These are phyloP conservation scores for Amphimallon solstitiale DNA, from an alignment of 2,888 invertebrate species.

Conservation along the genomic window DNA sequence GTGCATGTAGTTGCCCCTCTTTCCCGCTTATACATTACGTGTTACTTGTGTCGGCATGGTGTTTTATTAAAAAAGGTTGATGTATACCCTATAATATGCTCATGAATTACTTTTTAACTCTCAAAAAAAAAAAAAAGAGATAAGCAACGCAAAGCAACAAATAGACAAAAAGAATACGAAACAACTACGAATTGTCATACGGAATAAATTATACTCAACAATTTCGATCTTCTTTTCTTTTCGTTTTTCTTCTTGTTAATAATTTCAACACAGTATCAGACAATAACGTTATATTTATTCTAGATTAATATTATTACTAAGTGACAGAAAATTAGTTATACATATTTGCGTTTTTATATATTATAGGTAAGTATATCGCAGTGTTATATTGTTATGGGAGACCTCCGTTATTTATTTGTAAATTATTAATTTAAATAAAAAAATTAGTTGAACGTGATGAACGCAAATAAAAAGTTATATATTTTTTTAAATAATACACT, in stretches of 20 bases:
- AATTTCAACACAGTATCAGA: neutral
- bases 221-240: slow-evolving; percentile 5
- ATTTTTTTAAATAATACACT: too few relatives aligned
- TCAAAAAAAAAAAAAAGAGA: slow-evolving; percentile 29
- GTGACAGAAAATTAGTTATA: too few relatives aligned
- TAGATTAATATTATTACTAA: neutral
- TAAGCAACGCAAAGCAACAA: slow-evolving; percentile 9
- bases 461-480: too few relatives aligned
- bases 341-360: too few relatives aligned
- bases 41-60: slow-evolving; percentile 49
- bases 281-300: neutral
- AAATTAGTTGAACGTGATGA: too few relatives aligned
- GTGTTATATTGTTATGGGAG: too few relatives aligned
- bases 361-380: too few relatives aligned
- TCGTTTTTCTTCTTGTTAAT: neutral
- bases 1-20: slow-evolving; percentile 42
- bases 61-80: slow-evolving; percentile 48
- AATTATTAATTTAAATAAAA: too few relatives aligned
- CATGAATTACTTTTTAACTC: slow-evolving; percentile 28
- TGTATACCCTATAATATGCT: slow-evolving; percentile 39
- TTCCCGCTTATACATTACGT: slow-evolving; percentile 45
- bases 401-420: too few relatives aligned
- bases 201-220: slow-evolving; percentile 37
- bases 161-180: slow-evolving; percentile 6
- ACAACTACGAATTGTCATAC: slow-evolving; percentile 25